phyloP scores from a whole-genome alignment of 2,113 vertebrate species.

The Castor canadensis region DNA sequence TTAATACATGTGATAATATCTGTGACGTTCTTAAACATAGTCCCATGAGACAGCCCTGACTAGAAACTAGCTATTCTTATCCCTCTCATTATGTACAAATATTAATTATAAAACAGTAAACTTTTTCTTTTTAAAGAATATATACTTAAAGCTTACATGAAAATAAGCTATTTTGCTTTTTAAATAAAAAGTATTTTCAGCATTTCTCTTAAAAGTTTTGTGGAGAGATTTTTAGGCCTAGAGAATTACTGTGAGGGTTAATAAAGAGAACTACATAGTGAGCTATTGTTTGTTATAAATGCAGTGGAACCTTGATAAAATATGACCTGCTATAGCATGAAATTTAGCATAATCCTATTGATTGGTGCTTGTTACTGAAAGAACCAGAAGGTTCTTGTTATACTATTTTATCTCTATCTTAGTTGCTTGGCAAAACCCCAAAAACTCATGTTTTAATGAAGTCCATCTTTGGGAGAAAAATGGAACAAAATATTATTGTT shows the following conservation, averaged over 20 bases:
- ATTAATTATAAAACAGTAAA: not conserved
- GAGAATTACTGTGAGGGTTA: not conserved
- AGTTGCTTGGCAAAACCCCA: slow-evolving; percentile 66
- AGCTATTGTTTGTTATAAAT: slow-evolving; percentile 73
- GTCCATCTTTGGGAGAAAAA: slow-evolving; percentile 65
- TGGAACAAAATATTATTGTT: slow-evolving; percentile 59
- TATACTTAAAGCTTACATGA: not conserved
- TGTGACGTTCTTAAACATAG: not conserved
- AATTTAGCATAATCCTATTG: slow-evolving; percentile 77
- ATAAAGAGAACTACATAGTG: slow-evolving; percentile 45
- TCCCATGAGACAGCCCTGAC: not conserved
- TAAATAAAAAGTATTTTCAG: slow-evolving; percentile 18
- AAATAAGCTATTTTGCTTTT: slow-evolving; percentile 40
- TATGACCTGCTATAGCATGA: slow-evolving; percentile 73
- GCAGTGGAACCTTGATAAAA: slow-evolving; percentile 74
- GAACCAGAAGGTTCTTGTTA: slow-evolving; percentile 77
- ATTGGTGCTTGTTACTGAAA: slow-evolving; percentile 71
- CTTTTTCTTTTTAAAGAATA: not conserved
- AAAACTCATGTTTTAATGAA: slow-evolving; percentile 69
- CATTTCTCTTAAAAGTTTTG: not conserved
- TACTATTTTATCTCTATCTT: slow-evolving; percentile 70
- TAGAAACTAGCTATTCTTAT: not conserved
- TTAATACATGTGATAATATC: not conserved
- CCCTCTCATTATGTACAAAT: not conserved
- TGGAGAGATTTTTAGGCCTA: slow-evolving; percentile 12